Conservation (phyloP, 53 echinoderm and acorn worm genomes). For the Luidia sarsii region DNA sequence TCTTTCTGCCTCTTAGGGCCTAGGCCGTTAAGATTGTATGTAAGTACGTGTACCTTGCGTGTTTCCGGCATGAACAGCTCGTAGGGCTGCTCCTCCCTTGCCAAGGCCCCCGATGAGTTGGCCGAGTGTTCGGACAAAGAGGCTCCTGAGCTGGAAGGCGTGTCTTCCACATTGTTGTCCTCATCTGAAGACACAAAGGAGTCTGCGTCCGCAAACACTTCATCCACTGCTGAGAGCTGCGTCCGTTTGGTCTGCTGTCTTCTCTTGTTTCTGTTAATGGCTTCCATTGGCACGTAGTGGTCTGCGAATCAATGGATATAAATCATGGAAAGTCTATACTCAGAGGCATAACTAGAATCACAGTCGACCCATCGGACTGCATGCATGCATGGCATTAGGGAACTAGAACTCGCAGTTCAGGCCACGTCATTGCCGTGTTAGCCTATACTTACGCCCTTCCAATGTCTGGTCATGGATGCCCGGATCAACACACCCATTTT, state of each 20-base stretch:
- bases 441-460: too few relatives aligned
- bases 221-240: not conserved
- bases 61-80: not conserved
- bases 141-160: conserved; percentile 10
- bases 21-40: too few relatives aligned
- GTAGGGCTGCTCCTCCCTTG: conserved; percentile 5
- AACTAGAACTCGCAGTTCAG: too few relatives aligned
- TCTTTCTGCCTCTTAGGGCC: too few relatives aligned
- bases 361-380: too few relatives aligned
- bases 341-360: too few relatives aligned
- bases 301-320: not conserved
- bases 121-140: not conserved
- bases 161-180: not conserved
- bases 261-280: not conserved
- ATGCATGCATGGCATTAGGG: too few relatives aligned
- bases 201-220: conserved; percentile 4
- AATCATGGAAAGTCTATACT: too few relatives aligned
- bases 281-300: conserved; percentile 16
- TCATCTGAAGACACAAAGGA: conserved; percentile 17
- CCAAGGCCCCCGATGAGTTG: too few relatives aligned
- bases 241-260: not conserved
- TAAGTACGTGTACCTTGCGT: conserved; percentile 12
- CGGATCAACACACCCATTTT: too few relatives aligned
- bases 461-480: too few relatives aligned
- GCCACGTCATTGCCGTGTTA: too few relatives aligned